phyloP scores from a whole-genome alignment of 2,797 vertebrate genomes.

The Fistularia commersonii region DNA sequence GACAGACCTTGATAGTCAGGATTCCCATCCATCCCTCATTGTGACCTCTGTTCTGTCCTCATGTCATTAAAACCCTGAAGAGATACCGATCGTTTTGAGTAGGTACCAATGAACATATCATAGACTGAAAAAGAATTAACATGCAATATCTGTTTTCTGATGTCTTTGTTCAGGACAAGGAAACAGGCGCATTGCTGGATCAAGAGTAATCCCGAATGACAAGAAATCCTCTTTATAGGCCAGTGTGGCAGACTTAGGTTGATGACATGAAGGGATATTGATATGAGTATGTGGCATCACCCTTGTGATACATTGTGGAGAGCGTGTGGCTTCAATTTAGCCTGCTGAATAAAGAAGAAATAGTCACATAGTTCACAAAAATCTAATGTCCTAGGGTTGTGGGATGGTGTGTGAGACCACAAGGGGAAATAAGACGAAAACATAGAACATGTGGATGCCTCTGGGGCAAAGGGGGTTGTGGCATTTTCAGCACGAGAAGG shows the following conservation, averaged over 20 bases:
- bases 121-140: conserved; percentile 27
- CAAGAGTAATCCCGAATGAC: conserved; percentile 30
- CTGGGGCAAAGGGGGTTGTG: conserved; percentile 23
- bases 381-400: conserved; percentile 26
- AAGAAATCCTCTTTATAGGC: conserved; percentile 28
- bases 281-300: conserved; percentile 31
- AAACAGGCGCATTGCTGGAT: conserved; percentile 29
- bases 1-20: too few species aligned
- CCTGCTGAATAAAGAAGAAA: conserved; percentile 41
- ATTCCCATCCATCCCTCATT: too few species aligned
- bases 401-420: conserved; percentile 46
- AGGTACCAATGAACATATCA: too few species aligned
- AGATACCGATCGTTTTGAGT: too few species aligned
- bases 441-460: conserved; percentile 59
- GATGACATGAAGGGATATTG: conserved; percentile 47
- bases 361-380: conserved; percentile 24
- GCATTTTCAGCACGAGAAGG: conserved; percentile 29
- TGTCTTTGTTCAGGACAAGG: conserved; percentile 21
- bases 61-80: too few species aligned
- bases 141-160: conserved; percentile 26
- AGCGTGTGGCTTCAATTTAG: conserved; percentile 34
- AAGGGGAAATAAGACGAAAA: conserved; percentile 43
- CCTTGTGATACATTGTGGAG: conserved; percentile 30
- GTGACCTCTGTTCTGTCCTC: too few species aligned
- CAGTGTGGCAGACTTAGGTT: conserved; percentile 38